Base-by-base conservation (phyloP, 2,113 vertebrate genomes). In the Indri indri region DNA sequence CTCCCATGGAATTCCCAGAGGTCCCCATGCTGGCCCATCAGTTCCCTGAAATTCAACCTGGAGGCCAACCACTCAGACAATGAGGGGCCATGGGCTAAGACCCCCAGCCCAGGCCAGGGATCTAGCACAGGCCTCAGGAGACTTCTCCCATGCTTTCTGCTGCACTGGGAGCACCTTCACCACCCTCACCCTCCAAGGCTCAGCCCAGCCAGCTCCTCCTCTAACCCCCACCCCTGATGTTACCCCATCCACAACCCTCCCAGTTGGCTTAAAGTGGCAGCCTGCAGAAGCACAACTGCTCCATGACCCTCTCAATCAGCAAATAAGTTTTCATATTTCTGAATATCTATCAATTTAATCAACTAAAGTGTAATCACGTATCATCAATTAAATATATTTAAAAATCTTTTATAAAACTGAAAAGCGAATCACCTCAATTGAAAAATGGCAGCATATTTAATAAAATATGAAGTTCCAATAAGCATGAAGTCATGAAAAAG, bases 301-400 rank as follows among this genome's bases (percentile, higher is more conserved):
- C 98, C 74, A n/a, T 97, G 11, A 93, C 97, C 42, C 98, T 98
- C 95, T 98, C 98, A 79, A 94, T 97, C 98, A 98, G 98, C 97
- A 97, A 97, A 92, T 61, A 50, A 87, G 27, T 3, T 5, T 7
- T 7, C 47, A 5, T 68, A 42, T 22, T 40, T 93, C 65, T 57
- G 20, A 61, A 61, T 3, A 25, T 42, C 59, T 32, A 50, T 54
- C 82, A 68, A 47, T 68, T 54, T 59, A 68, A 93, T 79, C 63
- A 54, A 57, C 61, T 34, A 47, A 57, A 68, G 47, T 80, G 9
- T 66, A 81, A 68, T 34, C 18, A 42, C 76, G 80, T 16, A 68
- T 34, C 25, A 80, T 66, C 17, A 90, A 17, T 42, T 57, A 32
- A 81, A 34, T 52, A 6, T 42, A 47, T 47, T 57, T 87, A 7